Conservation (phyloP, 2,888 invertebrate genomes). For the Vannuccia rotundouncinata region DNA sequence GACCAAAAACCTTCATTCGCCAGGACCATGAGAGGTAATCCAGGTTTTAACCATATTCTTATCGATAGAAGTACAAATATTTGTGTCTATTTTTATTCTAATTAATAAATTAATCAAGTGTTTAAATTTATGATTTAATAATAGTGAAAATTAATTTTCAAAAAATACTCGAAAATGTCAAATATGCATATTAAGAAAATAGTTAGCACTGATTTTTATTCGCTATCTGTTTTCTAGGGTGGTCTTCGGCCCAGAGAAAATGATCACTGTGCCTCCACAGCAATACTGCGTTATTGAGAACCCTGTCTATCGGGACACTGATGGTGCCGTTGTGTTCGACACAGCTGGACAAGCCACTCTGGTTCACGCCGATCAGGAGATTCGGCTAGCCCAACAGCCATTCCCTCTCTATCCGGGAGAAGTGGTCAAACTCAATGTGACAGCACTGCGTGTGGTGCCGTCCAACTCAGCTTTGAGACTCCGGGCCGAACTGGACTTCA, state of each 20-base stretch:
- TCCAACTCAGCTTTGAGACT: constrained; percentile 46
- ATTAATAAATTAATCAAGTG: too few relatives aligned
- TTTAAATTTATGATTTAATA: too few relatives aligned
- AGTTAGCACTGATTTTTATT: too few relatives aligned
- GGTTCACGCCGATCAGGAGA: constrained; percentile 58
- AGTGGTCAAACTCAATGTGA: constrained; percentile 45
- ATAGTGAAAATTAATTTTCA: too few relatives aligned
- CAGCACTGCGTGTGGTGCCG: constrained; percentile 45
- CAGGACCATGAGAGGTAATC: constrained; percentile 59
- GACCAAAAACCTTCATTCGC: constrained; percentile 59
- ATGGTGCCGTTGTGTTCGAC: constrained; percentile 49
- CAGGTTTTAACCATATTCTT: too few relatives aligned
- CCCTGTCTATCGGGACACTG: constrained; percentile 55
- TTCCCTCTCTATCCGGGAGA: constrained; percentile 53
- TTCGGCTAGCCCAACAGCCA: constrained; percentile 56
- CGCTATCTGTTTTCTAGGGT: too few relatives aligned
- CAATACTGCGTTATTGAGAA: constrained; percentile 59
- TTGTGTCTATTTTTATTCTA: too few relatives aligned
- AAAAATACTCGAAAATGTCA: too few relatives aligned
- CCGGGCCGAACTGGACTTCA: constrained; percentile 45
- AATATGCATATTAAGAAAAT: too few relatives aligned
- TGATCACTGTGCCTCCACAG: constrained; percentile 59
- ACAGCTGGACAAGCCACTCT: constrained; percentile 56
- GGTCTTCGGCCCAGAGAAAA: constrained; percentile 56
- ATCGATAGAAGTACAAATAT: too few relatives aligned